Percentiles rank a stretch among this genome's conserved stretches.
Evolutionary conservation across 2,888 invertebrate species (phyloP).

Genomic region (Cylindroiulus punctatus): DNA sequence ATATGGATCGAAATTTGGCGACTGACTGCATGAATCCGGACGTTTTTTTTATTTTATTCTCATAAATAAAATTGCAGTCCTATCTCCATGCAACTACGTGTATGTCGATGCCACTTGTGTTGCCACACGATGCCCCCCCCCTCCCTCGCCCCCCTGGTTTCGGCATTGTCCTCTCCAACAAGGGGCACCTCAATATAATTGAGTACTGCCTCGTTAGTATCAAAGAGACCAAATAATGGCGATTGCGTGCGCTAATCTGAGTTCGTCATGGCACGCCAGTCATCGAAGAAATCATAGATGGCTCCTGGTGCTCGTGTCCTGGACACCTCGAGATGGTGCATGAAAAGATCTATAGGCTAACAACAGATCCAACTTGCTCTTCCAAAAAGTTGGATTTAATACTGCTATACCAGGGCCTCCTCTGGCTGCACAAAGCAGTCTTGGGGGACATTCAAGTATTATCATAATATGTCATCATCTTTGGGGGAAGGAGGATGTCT

Average conservation of each 20-base stretch:
- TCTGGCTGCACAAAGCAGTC: too few relatives aligned
- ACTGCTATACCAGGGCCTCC: too few relatives aligned
- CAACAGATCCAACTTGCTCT: too few relatives aligned
- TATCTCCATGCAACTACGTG: not conserved
- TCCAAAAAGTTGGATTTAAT: too few relatives aligned
- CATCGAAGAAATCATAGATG: not conserved
- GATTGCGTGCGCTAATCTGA: not conserved
- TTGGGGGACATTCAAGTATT: too few relatives aligned
- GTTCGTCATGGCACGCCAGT: not conserved
- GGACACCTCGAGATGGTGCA: not conserved
- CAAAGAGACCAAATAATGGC: constrained; percentile 20
- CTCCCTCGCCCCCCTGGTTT: not conserved
- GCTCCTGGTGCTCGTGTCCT: not conserved
- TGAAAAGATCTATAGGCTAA: too few relatives aligned
- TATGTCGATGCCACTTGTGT: not conserved
- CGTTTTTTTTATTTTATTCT: not conserved
- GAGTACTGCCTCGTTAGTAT: not conserved
- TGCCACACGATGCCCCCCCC: too few relatives aligned
- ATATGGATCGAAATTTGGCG: not conserved
- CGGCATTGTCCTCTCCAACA: not conserved
- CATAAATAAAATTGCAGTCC: not conserved
- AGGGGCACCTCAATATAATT: not conserved
- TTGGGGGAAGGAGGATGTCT: not conserved
- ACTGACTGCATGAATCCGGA: not conserved
- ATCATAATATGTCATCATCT: too few relatives aligned